Percentiles rank a stretch among this genome's conserved stretches.
Evolutionary conservation across 53 echinoderm and acorn worm genomes (phyloP).

Genomic region (Paracentrotus lividus): DNA sequence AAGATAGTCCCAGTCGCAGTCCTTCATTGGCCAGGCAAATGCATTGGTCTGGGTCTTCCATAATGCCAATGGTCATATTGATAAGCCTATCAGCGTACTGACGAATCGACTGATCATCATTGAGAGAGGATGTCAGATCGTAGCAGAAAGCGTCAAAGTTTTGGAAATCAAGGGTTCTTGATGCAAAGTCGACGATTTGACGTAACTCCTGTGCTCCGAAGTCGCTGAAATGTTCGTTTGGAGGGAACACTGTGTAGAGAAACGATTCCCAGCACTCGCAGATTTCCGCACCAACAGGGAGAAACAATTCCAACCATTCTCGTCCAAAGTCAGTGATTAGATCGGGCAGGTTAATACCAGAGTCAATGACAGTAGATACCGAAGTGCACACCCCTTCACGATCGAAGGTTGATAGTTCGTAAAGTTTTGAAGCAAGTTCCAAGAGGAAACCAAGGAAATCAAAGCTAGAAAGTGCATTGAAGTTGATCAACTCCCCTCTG

Average conservation of each 20-base stretch:
- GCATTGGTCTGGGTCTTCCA: constrained; percentile 34
- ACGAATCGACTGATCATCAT: neutral
- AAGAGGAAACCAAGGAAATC: neutral
- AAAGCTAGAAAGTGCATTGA: neutral
- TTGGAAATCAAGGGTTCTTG: neutral
- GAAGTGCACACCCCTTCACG: neutral
- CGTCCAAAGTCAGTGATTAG: neutral
- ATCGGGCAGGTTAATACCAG: neutral
- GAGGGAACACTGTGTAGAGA: neutral
- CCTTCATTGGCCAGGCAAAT: neutral
- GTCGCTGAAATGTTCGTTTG: neutral
- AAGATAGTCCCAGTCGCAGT: neutral
- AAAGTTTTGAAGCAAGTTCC: neutral
- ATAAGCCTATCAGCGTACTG: neutral
- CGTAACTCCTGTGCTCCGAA: neutral
- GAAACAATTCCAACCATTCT: constrained; percentile 4
- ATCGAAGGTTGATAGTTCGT: constrained; percentile 3
- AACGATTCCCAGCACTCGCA: constrained; percentile 54
- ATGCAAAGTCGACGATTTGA: constrained; percentile 11
- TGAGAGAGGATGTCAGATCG: neutral
- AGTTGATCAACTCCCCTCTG: constrained; percentile 26
- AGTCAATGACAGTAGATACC: neutral
- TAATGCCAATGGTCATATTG: neutral
- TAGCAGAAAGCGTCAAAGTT: constrained; percentile 14
- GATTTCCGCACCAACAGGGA: constrained; percentile 21